Conservation (phyloP, 2,888 invertebrate species). For the Therioaphis trifolii region DNA sequence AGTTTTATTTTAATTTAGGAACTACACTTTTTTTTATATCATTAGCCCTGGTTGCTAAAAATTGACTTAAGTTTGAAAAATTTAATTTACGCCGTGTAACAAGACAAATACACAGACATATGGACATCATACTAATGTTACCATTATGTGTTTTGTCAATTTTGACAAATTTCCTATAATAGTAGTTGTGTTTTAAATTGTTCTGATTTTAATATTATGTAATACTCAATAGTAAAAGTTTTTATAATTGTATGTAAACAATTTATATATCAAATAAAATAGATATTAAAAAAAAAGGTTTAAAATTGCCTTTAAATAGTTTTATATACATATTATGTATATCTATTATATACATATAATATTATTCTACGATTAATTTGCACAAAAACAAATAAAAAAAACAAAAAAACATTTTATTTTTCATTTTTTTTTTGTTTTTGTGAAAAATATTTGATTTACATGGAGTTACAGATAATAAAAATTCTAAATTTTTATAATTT, state of each 20-base stretch:
- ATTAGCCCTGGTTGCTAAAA: conserved; percentile 19
- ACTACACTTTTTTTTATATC: conserved; percentile 5
- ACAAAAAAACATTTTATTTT: background rate
- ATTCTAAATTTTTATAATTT: no score
- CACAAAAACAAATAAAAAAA: background rate
- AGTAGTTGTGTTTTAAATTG: conserved; percentile 2
- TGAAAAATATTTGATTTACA: background rate
- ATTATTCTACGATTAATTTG: background rate
- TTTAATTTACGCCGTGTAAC: background rate
- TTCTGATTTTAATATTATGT: conserved; percentile 19
- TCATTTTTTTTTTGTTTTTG: background rate
- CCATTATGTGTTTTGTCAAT: conserved; percentile 37
- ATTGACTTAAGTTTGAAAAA: conserved; percentile 10
- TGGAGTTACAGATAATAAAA: no score
- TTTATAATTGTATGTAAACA: background rate
- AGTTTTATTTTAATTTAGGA: conserved; percentile 45
- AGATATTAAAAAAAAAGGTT: background rate
- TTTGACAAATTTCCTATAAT: background rate
- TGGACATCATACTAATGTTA: conserved; percentile 39
- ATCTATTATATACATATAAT: no score
- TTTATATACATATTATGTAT: background rate
- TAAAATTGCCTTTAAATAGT: background rate
- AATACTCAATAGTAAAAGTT: background rate
- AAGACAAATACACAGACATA: background rate
- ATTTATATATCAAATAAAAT: background rate